Base-by-base conservation (phyloP, 2,888 invertebrate genomes). In the Cheilosia vernalis region DNA sequence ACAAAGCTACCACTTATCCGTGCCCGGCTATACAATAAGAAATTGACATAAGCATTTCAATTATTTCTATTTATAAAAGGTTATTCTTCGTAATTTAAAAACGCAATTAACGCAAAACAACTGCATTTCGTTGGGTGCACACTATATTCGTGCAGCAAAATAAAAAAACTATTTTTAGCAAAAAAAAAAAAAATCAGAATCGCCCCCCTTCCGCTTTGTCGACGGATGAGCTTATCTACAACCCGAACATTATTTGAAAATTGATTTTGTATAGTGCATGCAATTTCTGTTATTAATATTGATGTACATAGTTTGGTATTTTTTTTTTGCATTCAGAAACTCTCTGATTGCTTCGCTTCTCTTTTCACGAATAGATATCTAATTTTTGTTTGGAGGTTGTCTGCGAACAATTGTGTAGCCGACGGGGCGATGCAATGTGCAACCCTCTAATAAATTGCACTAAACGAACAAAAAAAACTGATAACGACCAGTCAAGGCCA, bases 401-500 rank as follows among this genome's bases (percentile, higher is more conserved):
- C 84, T 74, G 64, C 61, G 47, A 42, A 30, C 33, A 82, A 70
- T 24, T 51, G 66, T 58, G 30, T 51, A 55, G 30, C 30, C 64
- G 49, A 58, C 40, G 21, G 47, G 2, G 63, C 47, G 70, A 15
- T 74, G 61, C 53, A 73, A 40, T 51, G 17, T 67, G 63, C 76
- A 76, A 81, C 81, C 83, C 83, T 42, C 74, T 49, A 64, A 61
- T 33, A 70, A 60, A 55, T 70, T 70, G 74, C 74, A 78, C 61
- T 78, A 56, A 67, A 63, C 44, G 24, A 69, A 17, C 21, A 60
- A 61, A 49, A 74, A 74, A 56, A 74, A 51, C 47, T 88, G 88
- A 88, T 89, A 88, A 88, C 85, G 81, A 88, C 85, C 87, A 87
- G 87, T 88, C 88, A 88, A 88, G 88, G 88, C 87, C 88, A 88